Evolutionary conservation across 2,888 invertebrate species (phyloP).

Genomic region (Cyclophora punctaria): DNA sequence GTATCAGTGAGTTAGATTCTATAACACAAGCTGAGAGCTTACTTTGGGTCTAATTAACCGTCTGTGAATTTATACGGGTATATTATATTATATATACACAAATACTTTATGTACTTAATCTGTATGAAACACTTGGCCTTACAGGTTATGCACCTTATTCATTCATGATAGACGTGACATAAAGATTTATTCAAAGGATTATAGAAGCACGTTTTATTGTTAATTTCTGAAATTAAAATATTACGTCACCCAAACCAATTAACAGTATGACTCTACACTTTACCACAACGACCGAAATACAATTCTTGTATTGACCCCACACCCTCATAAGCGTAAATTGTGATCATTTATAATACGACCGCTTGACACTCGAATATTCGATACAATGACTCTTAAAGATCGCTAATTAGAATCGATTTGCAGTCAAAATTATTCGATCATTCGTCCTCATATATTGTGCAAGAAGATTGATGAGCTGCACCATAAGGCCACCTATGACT

Average conservation of each 20-base stretch:
- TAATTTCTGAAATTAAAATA: too few species aligned
- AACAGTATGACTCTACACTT: not conserved
- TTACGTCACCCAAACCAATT: too few species aligned
- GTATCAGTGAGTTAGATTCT: too few species aligned
- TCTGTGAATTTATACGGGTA: too few species aligned
- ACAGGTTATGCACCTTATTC: too few species aligned
- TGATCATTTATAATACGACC: slow-evolving; percentile 21
- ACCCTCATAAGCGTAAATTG: slow-evolving; percentile 20
- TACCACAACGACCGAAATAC: not conserved
- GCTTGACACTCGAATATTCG: slow-evolving; percentile 44
- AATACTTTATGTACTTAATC: too few species aligned
- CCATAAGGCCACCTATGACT: slow-evolving; percentile 28
- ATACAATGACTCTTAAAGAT: slow-evolving; percentile 67
- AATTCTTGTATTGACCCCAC: not conserved
- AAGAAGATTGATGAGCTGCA: slow-evolving; percentile 58
- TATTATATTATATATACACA: too few species aligned
- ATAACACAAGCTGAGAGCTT: too few species aligned
- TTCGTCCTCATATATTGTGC: slow-evolving; percentile 54
- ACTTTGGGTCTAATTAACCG: too few species aligned
- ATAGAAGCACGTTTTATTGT: too few species aligned
- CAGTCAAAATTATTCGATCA: slow-evolving; percentile 43
- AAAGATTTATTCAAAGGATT: not conserved
- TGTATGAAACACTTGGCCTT: too few species aligned
- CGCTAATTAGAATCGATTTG: slow-evolving; percentile 68
- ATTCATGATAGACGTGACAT: too few species aligned